Evolutionary conservation across 2,888 invertebrate species (phyloP), one percentile per base, ranked within the genome.

Genomic region (Holacanthella duospinosa): DNA sequence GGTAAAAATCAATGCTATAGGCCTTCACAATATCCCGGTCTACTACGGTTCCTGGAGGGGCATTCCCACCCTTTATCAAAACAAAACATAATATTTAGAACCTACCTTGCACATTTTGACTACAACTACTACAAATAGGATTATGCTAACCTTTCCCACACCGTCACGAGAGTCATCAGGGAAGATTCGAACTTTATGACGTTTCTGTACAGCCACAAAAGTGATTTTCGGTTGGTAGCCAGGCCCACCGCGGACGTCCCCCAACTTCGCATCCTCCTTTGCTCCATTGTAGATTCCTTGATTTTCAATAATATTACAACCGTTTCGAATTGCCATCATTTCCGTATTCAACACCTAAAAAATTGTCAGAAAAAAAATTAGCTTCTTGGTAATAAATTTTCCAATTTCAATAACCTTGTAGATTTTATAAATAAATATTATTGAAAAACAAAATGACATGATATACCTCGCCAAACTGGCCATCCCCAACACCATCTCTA

Each of bases 181-280:
- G 59, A 72, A 72, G 29, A 73, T 62, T 57, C 83, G 76, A 1
- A 82, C 82, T 75, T 83, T 82, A 73, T 83, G 83, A 26, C 83
- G 76, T 70, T 83, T 83, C 77, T 83, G 83, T 25, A 83, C 82
- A 12, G 82, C 82, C 63, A 83, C 79, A 74, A 82, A 82, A 12
- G 83, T 83, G 61, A 82, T 81, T 19, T 80, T 80, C 4, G 83
- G 83, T 72, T 80, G 79, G 74, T 83, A 83, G 6, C 29, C 77
- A 79, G 1, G 77, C 71, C 69, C 43, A 26, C 12, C 26, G 3
- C n/a, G n/a, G 3, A 9, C 25, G 2, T 27, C n/a, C 21, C 27
- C 57, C 36, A 57, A 29, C 9, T 29, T 28, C 21, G 4, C 29
- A 4, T 26, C 26, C 3, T 24, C 36, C 16, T 57, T 57, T 3